Conservation (phyloP, 2,888 invertebrate species). For the Noctua pronuba region DNA sequence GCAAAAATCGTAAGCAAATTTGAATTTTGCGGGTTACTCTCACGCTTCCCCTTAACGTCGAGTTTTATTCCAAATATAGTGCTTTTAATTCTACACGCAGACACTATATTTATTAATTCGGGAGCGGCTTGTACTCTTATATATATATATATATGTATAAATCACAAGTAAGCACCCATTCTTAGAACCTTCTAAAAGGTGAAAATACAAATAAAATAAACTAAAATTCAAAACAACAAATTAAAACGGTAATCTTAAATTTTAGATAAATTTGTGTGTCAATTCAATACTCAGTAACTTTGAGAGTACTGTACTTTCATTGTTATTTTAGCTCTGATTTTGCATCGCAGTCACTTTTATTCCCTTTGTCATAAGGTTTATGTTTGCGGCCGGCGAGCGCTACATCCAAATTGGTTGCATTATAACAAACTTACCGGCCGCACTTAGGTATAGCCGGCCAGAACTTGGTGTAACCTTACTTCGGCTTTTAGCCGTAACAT, state of each 20-base stretch:
- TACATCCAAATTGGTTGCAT: too few relatives aligned
- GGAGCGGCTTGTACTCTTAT: not conserved
- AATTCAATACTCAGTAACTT: slow-evolving; percentile 4
- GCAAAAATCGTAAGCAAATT: not conserved
- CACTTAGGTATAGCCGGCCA: too few relatives aligned
- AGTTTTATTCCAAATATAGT: not conserved
- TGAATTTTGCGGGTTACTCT: too few relatives aligned
- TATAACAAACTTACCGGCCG: too few relatives aligned
- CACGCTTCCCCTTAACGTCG: too few relatives aligned
- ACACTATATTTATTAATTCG: not conserved
- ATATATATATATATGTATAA: not conserved
- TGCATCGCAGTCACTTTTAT: not conserved
- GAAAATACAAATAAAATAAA: not conserved
- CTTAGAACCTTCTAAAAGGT: not conserved
- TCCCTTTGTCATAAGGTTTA: not conserved
- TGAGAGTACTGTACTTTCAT: not conserved
- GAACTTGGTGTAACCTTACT: too few relatives aligned
- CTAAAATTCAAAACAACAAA: not conserved
- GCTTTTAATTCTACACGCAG: slow-evolving; percentile 1
- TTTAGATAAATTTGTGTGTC: slow-evolving; percentile 7
- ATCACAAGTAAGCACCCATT: not conserved
- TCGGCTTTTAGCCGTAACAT: too few relatives aligned
- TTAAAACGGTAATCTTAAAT: not conserved
- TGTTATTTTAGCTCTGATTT: not conserved
- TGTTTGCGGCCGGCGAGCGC: too few relatives aligned